phyloP scores from a whole-genome alignment of 2,113 vertebrate genomes.

The Pedetes capensis region DNA sequence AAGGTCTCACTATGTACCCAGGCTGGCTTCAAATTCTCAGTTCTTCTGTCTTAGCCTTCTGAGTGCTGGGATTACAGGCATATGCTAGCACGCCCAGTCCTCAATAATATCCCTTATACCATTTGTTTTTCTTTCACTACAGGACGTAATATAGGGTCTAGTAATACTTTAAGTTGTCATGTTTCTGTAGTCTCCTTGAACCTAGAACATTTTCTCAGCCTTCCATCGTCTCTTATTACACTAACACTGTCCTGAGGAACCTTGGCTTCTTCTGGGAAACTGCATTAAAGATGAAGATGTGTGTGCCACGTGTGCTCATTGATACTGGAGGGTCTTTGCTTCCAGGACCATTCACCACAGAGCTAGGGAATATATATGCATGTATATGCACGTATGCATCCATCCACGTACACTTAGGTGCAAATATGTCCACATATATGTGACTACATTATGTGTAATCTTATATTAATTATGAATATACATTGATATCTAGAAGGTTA shows the following conservation, averaged over 20 bases:
- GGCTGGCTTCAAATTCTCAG: background rate
- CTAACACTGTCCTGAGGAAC: background rate
- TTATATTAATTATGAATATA: background rate
- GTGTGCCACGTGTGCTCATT: background rate
- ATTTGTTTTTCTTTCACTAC: background rate
- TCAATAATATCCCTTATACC: background rate
- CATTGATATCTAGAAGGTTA: background rate
- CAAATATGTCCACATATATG: background rate
- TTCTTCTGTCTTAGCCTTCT: background rate
- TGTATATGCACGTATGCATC: background rate
- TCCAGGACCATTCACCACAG: background rate
- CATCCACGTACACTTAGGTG: background rate
- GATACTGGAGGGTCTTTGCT: background rate
- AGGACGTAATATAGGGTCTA: background rate
- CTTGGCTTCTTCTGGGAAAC: background rate
- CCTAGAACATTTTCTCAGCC: background rate
- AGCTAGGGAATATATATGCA: background rate
- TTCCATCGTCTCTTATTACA: background rate
- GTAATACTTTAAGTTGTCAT: background rate
- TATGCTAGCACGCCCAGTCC: background rate
- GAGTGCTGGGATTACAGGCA: background rate
- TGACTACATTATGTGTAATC: background rate
- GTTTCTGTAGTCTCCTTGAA: background rate
- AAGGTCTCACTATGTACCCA: background rate
- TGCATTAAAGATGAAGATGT: background rate